phyloP scores from a whole-genome alignment of 2,797 vertebrate genomes.

The Lacerta viridis region DNA sequence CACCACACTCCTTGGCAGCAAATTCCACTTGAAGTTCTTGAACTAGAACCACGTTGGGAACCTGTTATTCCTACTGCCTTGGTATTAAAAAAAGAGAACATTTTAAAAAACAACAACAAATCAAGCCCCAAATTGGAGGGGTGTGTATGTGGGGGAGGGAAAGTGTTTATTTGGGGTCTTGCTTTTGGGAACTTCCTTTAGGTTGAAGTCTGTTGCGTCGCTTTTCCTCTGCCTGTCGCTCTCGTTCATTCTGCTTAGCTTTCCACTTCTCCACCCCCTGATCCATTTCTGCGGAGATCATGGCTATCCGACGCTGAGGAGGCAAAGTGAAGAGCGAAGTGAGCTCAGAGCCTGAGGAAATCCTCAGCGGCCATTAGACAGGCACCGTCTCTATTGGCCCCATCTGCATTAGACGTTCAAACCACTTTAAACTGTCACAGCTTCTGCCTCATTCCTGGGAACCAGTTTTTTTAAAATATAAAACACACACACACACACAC shows the following conservation, averaged over 20 bases:
- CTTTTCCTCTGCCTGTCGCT: constrained; percentile 57
- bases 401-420: too few relatives aligned
- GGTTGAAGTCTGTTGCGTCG: constrained; percentile 62
- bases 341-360: not conserved
- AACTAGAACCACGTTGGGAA: not conserved
- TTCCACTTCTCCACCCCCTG: constrained; percentile 70
- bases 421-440: too few relatives aligned
- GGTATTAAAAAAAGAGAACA: not conserved
- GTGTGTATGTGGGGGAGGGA: too few relatives aligned
- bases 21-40: too few relatives aligned
- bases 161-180: constrained; percentile 40
- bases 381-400: too few relatives aligned
- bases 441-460: too few relatives aligned
- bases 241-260: constrained; percentile 55
- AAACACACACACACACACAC: too few relatives aligned
- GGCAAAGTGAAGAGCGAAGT: constrained; percentile 38
- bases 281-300: constrained; percentile 74
- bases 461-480: too few relatives aligned
- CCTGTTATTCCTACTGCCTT: not conserved
- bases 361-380: not conserved
- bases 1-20: too few relatives aligned
- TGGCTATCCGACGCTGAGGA: constrained; percentile 72
- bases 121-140: not conserved
- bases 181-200: constrained; percentile 58
- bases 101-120: not conserved